Evolutionary conservation across 1,140 invertebrate species (phyloP).

Genomic region (Adelges cooleyi): DNA sequence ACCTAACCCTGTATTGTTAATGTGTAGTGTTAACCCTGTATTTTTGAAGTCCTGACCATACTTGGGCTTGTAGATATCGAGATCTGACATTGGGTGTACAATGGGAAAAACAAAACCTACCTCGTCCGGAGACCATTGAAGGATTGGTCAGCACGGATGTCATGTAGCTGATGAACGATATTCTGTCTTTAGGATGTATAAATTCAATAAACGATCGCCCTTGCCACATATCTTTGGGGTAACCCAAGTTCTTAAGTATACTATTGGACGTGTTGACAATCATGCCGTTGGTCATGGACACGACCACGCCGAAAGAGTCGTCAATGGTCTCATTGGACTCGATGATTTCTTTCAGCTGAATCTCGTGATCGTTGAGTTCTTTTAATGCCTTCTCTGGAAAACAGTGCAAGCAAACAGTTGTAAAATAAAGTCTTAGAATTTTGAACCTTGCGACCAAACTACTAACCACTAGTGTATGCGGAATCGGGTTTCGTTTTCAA

Average conservation of each 20-base stretch:
- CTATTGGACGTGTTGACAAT: conserved; percentile 63
- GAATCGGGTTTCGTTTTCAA: not conserved
- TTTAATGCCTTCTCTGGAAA: conserved; percentile 1
- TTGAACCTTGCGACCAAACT: too few relatives aligned
- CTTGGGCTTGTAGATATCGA: too few relatives aligned
- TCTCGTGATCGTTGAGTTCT: conserved; percentile 2
- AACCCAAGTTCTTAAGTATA: conserved; percentile 59
- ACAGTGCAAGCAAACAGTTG: too few relatives aligned
- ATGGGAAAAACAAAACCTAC: too few relatives aligned
- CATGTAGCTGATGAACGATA: conserved; percentile 49
- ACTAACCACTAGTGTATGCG: too few relatives aligned
- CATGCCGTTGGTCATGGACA: conserved; percentile 69
- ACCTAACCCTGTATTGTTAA: too few relatives aligned
- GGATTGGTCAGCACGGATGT: conserved; percentile 38
- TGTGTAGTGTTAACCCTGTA: too few relatives aligned
- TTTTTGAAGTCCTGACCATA: too few relatives aligned
- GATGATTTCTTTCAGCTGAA: not conserved
- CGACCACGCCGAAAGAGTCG: conserved; percentile 54
- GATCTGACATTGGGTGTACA: too few relatives aligned
- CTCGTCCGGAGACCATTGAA: not conserved
- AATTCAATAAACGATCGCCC: conserved; percentile 76
- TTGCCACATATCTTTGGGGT: conserved; percentile 71
- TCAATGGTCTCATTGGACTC: conserved; percentile 38
- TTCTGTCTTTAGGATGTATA: conserved; percentile 62
- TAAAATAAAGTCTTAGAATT: too few relatives aligned